phyloP scores from a whole-genome alignment of 2,113 vertebrate species.

The Xiphophorus hellerii region DNA sequence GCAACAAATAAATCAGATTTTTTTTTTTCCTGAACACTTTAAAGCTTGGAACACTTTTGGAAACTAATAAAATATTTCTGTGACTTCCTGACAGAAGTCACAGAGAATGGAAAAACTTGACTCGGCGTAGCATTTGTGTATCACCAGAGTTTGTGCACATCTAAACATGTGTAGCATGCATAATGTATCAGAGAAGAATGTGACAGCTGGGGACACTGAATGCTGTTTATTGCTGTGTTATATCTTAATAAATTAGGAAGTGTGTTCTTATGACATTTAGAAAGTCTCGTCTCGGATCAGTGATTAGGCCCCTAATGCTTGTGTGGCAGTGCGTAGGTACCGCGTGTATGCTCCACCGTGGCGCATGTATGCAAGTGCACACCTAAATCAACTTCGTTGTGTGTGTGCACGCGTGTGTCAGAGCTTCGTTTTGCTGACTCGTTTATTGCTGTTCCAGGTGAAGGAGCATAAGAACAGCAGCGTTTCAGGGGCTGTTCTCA shows the following conservation, averaged over 20 bases:
- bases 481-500: constrained; percentile 74
- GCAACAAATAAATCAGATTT: not conserved
- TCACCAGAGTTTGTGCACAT: not conserved
- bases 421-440: constrained; percentile 59
- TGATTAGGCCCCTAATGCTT: constrained; percentile 15
- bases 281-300: constrained; percentile 5
- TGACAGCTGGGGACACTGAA: not conserved
- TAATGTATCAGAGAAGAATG: not conserved
- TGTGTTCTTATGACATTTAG: not conserved
- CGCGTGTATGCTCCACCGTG: not conserved
- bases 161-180: constrained; percentile 2
- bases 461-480: constrained; percentile 67
- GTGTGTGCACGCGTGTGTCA: constrained; percentile 17
- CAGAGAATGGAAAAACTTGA: not conserved
- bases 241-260: constrained; percentile 1
- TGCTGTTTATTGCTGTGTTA: not conserved
- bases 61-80: not conserved
- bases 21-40: not conserved
- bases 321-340: not conserved
- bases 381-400: not conserved
- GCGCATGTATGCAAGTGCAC: not conserved
- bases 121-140: not conserved
- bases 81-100: not conserved
- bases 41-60: not conserved
- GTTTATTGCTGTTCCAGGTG: constrained; percentile 72